These are phyloP conservation scores for Zingel zingel DNA, from an alignment of 2,113 vertebrate species.

Conservation along the genomic window DNA sequence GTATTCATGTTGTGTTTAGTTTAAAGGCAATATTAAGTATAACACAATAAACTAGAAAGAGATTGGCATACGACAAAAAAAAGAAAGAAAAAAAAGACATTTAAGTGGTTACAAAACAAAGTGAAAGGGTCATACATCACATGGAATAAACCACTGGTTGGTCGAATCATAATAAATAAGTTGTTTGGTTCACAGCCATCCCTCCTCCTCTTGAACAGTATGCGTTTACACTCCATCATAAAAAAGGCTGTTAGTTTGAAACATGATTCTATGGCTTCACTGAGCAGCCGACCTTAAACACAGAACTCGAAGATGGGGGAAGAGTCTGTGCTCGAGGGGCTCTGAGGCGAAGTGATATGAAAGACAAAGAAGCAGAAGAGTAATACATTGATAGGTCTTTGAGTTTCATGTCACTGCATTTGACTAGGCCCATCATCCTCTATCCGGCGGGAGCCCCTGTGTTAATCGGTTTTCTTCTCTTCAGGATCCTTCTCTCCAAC, in stretches of 20 bases:
- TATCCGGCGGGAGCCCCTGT: constrained; percentile 46
- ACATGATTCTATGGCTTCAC: constrained; percentile 32
- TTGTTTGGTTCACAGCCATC: constrained; percentile 59
- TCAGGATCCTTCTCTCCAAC: constrained; percentile 76
- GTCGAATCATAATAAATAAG: constrained; percentile 58
- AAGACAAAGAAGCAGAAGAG: constrained; percentile 68
- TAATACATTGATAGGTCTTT: constrained; percentile 64
- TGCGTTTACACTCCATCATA: constrained; percentile 27
- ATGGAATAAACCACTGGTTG: constrained; percentile 33
- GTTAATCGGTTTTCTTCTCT: constrained; percentile 87
- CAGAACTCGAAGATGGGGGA: constrained; percentile 27
- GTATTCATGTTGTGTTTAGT: not conserved
- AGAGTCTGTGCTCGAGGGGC: constrained; percentile 48
- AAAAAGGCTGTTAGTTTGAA: constrained; percentile 52
- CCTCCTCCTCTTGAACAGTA: constrained; percentile 2
- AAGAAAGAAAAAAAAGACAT: not conserved
- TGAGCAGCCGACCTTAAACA: constrained; percentile 35
- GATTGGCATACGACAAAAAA: not conserved
- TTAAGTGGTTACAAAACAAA: constrained; percentile 33
- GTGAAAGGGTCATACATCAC: constrained; percentile 20
- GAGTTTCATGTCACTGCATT: constrained; percentile 74
- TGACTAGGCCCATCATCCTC: constrained; percentile 61
- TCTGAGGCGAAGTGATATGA: constrained; percentile 59
- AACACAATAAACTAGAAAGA: not conserved
- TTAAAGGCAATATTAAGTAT: constrained; percentile 48